Base-by-base conservation (phyloP, 2,797 vertebrate genomes). In the Brachyalestes nurse region DNA sequence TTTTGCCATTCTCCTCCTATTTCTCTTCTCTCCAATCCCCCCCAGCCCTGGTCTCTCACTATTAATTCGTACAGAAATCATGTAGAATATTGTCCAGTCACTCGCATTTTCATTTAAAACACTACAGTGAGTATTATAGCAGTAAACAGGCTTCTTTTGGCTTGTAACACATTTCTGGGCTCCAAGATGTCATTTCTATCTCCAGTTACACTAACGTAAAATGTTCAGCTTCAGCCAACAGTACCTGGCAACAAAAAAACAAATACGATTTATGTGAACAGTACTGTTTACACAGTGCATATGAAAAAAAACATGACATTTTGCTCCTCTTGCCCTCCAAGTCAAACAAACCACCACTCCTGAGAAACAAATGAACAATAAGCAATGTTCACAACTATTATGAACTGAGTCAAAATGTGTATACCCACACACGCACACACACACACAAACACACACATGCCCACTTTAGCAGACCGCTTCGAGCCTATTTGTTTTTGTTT, bases 401-500 rank as follows among this genome's bases (percentile, higher is more conserved):
- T 12, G 42, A 42, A 70, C 2, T 0, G 25, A 60, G 23, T 51
- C 13, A 70, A 38, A 77, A 3, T 23, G 58, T 61, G 47, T 49
- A 1, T 49, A 49, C 42, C 6, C 13, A 62, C 25, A 14, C 19
- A 6, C 17, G 13, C 5, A n/a, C 38, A 40, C 71, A 61, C 79
- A 75, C 72, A 75, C 62, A 80, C 55, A 71, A 23, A 76, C n/a
- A 64, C 42, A 25, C 45, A 65, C 19, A 62, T 21, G 38, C 57
- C 38, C 19, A 55, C 34, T 13, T 13, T 16, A 72, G 61, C 75
- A 75, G 28, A 61, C 42, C 53, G 67, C 65, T 55, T 60, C 17
- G 14, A 28, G 47, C 13, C 67, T 77, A 69, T 86, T 83, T 86
- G 73, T 86, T 86, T 83, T 79, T 40, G 16, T 83, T 81, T 77